These are phyloP conservation scores for Leptopilina clavipes DNA, from an alignment of 1,140 invertebrate genomes.

Conservation along the genomic window DNA sequence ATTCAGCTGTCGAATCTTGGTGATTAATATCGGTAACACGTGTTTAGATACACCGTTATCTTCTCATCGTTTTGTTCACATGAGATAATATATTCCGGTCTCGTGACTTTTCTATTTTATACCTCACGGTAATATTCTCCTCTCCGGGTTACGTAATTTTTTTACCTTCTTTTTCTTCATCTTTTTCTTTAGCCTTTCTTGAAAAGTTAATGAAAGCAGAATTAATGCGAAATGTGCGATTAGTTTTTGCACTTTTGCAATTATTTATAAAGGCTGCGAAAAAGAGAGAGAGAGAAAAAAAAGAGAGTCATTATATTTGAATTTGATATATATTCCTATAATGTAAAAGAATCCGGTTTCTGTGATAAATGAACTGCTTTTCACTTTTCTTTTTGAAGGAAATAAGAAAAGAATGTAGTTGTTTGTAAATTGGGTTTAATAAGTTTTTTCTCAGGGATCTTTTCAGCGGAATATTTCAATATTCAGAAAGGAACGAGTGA, in stretches of 20 bases:
- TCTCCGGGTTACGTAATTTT: not conserved
- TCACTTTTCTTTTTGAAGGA: constrained; percentile 3
- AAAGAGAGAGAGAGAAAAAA: not conserved
- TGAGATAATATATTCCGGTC: not conserved
- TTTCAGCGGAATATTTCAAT: constrained; percentile 25
- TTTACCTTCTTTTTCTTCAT: not conserved
- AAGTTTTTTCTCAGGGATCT: constrained; percentile 14
- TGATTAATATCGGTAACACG: constrained; percentile 33
- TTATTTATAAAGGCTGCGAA: no score
- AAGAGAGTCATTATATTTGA: not conserved
- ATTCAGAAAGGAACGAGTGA: constrained; percentile 32
- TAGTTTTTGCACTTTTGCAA: not conserved
- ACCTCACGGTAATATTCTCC: constrained; percentile 4
- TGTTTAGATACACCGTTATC: constrained; percentile 32
- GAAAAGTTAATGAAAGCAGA: constrained; percentile 30
- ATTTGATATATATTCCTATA: constrained; percentile 1
- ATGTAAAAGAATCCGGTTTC: constrained; percentile 12
- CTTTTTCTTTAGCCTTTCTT: not conserved
- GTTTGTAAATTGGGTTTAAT: constrained; percentile 25
- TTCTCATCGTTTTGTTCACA: constrained; percentile 18
- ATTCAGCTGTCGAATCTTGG: constrained; percentile 28
- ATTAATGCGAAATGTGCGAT: constrained; percentile 15
- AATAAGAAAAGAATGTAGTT: not conserved
- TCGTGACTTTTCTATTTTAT: constrained; percentile 1
- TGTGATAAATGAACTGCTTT: constrained; percentile 8